phyloP scores from a whole-genome alignment of 2,888 invertebrate species.

The Acanthacorydalis orientalis region DNA sequence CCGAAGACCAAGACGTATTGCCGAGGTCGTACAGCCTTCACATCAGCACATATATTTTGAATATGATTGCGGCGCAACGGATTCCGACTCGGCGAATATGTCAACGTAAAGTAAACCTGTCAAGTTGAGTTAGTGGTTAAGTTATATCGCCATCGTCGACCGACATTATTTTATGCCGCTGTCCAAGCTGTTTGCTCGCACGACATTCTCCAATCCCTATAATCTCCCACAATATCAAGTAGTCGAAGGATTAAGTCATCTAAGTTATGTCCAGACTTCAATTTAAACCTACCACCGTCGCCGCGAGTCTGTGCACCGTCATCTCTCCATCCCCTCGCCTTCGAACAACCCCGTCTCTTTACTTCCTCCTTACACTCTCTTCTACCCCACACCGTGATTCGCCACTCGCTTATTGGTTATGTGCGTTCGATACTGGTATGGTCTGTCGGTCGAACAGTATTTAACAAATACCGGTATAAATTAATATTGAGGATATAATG shows the following conservation, averaged over 20 bases:
- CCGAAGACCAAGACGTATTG: background rate
- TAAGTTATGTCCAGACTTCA: slow-evolving; percentile 5
- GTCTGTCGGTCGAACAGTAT: background rate
- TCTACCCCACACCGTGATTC: background rate
- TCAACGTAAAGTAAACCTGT: background rate
- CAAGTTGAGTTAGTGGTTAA: background rate
- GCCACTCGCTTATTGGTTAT: background rate
- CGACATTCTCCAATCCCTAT: slow-evolving; percentile 7
- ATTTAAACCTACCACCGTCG: background rate
- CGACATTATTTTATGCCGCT: background rate
- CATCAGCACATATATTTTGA: background rate
- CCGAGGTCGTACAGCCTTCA: background rate
- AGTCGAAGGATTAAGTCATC: slow-evolving; percentile 4
- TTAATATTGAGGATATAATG: slow-evolving; percentile 5
- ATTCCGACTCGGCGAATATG: background rate
- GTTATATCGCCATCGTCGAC: background rate
- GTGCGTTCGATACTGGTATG: background rate
- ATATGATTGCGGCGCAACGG: background rate
- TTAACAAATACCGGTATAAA: slow-evolving; percentile 1
- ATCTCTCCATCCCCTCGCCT: too few species aligned
- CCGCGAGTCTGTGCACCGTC: too few species aligned
- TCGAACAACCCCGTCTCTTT: too few species aligned
- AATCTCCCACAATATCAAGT: slow-evolving; percentile 12
- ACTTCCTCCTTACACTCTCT: too few species aligned
- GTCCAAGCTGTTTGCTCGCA: background rate